phyloP scores from a whole-genome alignment of 2,888 invertebrate species.

The Schizotus pectinicornis region DNA sequence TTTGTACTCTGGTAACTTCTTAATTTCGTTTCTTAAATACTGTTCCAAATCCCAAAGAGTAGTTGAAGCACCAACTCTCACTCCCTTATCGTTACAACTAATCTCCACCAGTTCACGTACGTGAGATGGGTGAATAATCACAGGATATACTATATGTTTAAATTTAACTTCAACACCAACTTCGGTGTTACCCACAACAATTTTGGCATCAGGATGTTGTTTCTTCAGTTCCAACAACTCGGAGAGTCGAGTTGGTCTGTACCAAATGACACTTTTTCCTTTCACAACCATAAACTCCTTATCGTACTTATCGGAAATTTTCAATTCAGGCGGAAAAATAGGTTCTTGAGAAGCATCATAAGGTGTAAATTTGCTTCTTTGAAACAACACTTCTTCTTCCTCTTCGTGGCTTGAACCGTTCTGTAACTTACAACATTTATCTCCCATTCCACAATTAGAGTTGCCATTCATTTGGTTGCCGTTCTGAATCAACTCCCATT shows the following conservation, averaged over 20 bases:
- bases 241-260: constrained; percentile 73
- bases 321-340: constrained; percentile 90
- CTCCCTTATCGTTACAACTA: constrained; percentile 61
- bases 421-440: constrained; percentile 68
- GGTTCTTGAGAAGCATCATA: constrained; percentile 86
- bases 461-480: constrained; percentile 42
- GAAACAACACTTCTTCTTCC: constrained; percentile 61
- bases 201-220: constrained; percentile 70
- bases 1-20: constrained; percentile 61
- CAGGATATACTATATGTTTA: constrained; percentile 79
- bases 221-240: constrained; percentile 73
- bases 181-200: constrained; percentile 92
- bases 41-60: constrained; percentile 78
- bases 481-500: constrained; percentile 64
- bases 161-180: constrained; percentile 93
- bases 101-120: constrained; percentile 73
- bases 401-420: constrained; percentile 12
- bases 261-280: constrained; percentile 74
- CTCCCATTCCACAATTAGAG: constrained; percentile 65
- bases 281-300: constrained; percentile 66
- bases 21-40: constrained; percentile 64
- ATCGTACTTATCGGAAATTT: constrained; percentile 65
- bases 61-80: constrained; percentile 80
- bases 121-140: constrained; percentile 75
- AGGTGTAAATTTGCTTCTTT: constrained; percentile 69